phyloP scores from a whole-genome alignment of 1,140 invertebrate genomes.

The Acromyrmex echinatior region DNA sequence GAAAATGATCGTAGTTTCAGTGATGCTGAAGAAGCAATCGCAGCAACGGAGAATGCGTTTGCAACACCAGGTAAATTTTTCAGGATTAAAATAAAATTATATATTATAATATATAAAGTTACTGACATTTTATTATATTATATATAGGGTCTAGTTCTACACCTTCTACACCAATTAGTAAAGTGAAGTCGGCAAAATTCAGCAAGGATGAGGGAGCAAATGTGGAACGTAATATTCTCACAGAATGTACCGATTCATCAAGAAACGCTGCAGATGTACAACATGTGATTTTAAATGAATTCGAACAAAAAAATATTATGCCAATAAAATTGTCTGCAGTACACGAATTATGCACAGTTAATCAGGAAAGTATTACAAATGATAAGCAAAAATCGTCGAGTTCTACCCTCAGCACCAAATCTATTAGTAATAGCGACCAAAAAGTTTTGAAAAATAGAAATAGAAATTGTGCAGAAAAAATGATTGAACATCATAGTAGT shows the following conservation, averaged over 20 bases:
- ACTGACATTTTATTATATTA: constrained; percentile 48
- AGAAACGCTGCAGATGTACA: constrained; percentile 63
- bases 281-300: constrained; percentile 66
- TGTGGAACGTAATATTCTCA: constrained; percentile 76
- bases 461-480: constrained; percentile 63
- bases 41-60: constrained; percentile 81
- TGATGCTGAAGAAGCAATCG: constrained; percentile 85
- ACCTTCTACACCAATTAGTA: constrained; percentile 82
- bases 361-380: constrained; percentile 60
- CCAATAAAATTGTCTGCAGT: background rate
- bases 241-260: constrained; percentile 65
- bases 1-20: constrained; percentile 83
- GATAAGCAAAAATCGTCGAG: constrained; percentile 64
- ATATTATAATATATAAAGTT: no score
- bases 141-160: constrained; percentile 78
- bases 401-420: constrained; percentile 55
- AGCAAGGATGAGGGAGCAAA: constrained; percentile 82
- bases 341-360: constrained; percentile 23
- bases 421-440: constrained; percentile 47
- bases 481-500: constrained; percentile 67
- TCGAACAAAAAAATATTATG: constrained; percentile 65
- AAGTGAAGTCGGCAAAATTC: constrained; percentile 82
- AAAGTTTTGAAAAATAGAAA: constrained; percentile 51
- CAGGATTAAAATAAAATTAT: constrained; percentile 27
- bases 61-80: constrained; percentile 79